Evolutionary conservation across 2,797 vertebrate genomes (phyloP).

Genomic region (Premnoplex brunnescens): DNA sequence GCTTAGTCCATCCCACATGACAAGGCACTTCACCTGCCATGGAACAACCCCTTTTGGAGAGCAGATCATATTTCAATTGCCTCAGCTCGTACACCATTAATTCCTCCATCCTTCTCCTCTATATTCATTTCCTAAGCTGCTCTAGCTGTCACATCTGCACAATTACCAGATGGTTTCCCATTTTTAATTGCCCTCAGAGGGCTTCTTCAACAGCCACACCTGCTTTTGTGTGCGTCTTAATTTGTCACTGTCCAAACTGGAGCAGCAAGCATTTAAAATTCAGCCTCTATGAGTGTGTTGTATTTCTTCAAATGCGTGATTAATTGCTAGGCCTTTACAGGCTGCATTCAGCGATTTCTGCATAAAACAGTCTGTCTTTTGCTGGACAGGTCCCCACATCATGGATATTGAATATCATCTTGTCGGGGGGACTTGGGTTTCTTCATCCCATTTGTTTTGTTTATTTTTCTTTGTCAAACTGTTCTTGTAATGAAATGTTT

Average conservation of each 20-base stretch:
- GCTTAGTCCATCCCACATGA: not conserved
- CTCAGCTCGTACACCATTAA: not conserved
- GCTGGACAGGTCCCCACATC: not conserved
- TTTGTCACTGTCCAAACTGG: slow-evolving; percentile 40
- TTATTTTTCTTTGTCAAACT: not conserved
- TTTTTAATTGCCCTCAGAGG: slow-evolving; percentile 3
- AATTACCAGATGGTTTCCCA: not conserved
- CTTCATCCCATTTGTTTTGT: not conserved
- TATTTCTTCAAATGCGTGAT: not conserved
- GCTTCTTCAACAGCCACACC: not conserved
- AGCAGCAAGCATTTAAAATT: slow-evolving; percentile 36
- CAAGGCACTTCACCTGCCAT: not conserved
- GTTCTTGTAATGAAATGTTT: not conserved
- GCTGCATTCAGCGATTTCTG: not conserved
- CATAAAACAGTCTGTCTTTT: not conserved
- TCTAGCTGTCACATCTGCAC: not conserved
- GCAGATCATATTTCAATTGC: not conserved
- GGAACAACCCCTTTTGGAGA: not conserved
- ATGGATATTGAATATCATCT: not conserved
- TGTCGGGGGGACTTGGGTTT: not conserved
- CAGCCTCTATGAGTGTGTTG: not conserved
- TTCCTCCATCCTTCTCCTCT: not conserved
- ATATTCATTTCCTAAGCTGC: not conserved
- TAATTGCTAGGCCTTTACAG: not conserved
- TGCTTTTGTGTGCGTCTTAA: not conserved